These are phyloP conservation scores for Eira barbara DNA, from an alignment of 2,113 vertebrate genomes.

Conservation along the genomic window DNA sequence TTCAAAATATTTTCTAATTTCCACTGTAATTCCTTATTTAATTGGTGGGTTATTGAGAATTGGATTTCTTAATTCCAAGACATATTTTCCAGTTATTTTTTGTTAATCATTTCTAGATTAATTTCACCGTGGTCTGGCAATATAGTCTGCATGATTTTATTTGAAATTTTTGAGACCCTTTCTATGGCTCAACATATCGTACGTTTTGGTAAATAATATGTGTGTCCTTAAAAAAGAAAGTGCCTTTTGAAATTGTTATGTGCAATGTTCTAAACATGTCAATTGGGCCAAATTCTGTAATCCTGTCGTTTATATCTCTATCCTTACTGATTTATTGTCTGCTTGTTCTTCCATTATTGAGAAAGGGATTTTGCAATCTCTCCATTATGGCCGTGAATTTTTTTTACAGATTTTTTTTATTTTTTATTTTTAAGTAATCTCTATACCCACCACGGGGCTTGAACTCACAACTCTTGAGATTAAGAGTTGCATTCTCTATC, in stretches of 20 bases:
- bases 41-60: not conserved
- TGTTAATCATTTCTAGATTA: not conserved
- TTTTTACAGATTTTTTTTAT: not conserved
- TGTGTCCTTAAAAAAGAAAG: not conserved
- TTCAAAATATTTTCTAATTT: not conserved
- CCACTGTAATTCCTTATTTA: not conserved
- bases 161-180: not conserved
- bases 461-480: not conserved
- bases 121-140: not conserved
- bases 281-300: not conserved
- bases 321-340: not conserved
- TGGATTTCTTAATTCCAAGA: not conserved
- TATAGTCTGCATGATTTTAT: not conserved
- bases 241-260: not conserved
- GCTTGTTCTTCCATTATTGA: not conserved
- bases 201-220: not conserved
- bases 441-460: not conserved
- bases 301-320: not conserved
- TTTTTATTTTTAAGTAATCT: not conserved
- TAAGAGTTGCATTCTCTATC: not conserved
- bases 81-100: not conserved
- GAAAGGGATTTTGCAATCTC: not conserved
- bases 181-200: not conserved
- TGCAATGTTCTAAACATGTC: not conserved
- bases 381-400: not conserved